Evolutionary conservation across 2,888 invertebrate genomes (phyloP), one percentile per base, ranked within the genome.

Genomic region (Serrognathus titanus): DNA sequence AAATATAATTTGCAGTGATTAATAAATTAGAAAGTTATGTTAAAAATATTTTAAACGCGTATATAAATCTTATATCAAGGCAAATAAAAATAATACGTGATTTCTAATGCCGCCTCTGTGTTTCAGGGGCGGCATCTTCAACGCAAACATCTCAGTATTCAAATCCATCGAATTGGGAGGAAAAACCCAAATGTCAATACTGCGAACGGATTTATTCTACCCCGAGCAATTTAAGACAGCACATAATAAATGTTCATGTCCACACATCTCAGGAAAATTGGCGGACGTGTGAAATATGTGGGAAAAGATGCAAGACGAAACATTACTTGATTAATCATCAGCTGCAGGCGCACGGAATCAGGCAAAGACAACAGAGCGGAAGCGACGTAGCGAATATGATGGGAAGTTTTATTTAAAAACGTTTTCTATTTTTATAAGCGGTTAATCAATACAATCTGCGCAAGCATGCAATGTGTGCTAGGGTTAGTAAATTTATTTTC

Each of bases 271-370:
- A 85, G 71, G 85, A 86, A 75, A 83, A 85, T 75, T 87, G 87
- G 86, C 85, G 85, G 73, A 83, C 85, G 71, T 88, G 88, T 79
- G 83, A 84, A 75, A 83, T 86, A 73, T 87, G 88, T 81, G 87
- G 86, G 72, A 87, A 87, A 79, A 84, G 84, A 75, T 86, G 87
- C 82, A 88, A 88, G 80, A 88, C 88, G 71, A 85, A 86, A 79
- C 88, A 88, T 78, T 88, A 88, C 77, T 82, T 88, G 73, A 86
- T 87, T 81, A 87, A 87, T 79, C 87, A 88, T 78, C 86, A 87
- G 76, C 83, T 87, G 67, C 87, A 87, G 79, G 86, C 87, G 64
- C 88, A 88, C 78, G 87, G 88, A 68, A 87, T 87, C 69, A 83
- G 87, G 67, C 87, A 87, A 78, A 82, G 86, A 60, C 84, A 85